A percentile compares a stretch with the other conserved stretches of the same genome.
Conservation (phyloP, 1,140 invertebrate genomes). For the Polypedilum vanderplanki region DNA sequence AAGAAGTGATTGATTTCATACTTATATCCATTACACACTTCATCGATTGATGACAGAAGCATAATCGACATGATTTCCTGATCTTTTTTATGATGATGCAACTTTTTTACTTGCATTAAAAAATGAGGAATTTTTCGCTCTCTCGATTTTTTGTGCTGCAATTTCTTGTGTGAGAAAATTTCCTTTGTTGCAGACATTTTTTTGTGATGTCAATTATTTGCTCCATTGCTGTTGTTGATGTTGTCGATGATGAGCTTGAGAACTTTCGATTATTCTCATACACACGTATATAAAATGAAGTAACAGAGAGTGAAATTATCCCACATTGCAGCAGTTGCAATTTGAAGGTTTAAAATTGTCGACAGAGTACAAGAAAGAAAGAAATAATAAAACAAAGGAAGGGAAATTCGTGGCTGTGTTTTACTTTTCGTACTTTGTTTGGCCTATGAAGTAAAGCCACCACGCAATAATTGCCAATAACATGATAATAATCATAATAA, state of each 20-base stretch:
- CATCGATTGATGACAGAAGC: neutral
- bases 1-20: too few species aligned
- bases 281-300: too few species aligned
- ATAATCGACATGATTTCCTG: neutral
- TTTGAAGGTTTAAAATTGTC: too few species aligned
- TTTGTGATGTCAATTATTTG: constrained; percentile 18
- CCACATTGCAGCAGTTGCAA: too few species aligned
- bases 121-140: neutral
- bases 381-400: too few species aligned
- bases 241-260: constrained; percentile 4
- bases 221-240: neutral
- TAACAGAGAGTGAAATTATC: too few species aligned
- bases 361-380: too few species aligned
- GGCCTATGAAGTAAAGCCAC: neutral
- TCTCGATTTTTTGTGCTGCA: neutral
- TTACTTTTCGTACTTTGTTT: neutral
- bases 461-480: constrained; percentile 12
- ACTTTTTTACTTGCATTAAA: neutral
- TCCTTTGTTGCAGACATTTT: neutral
- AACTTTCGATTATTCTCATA: neutral
- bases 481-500: neutral
- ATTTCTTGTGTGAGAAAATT: constrained; percentile 16
- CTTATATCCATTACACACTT: neutral
- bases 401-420: too few species aligned
- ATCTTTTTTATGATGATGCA: neutral